These are phyloP conservation scores for Athene cunicularia DNA, from an alignment of 2,113 vertebrate species.

Conservation along the genomic window DNA sequence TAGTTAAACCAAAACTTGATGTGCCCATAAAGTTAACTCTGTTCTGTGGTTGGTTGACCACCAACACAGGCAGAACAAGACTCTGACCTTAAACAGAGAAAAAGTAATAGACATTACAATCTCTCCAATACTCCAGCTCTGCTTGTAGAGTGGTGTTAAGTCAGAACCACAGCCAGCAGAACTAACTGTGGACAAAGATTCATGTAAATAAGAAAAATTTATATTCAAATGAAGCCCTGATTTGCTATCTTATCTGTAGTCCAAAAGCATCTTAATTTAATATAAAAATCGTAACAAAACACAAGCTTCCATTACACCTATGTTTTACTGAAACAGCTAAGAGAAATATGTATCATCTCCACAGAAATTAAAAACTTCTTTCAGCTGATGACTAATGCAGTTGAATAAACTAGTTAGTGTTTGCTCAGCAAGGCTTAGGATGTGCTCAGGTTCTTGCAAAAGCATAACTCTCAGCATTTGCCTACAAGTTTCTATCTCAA, in stretches of 20 bases:
- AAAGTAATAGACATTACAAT: not conserved
- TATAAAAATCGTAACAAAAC: not conserved
- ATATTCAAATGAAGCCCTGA: not conserved
- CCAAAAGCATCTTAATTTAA: not conserved
- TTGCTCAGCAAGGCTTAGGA: not conserved
- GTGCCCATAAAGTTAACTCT: not conserved
- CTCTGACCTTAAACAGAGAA: not conserved
- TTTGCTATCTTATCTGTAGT: not conserved
- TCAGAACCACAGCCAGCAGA: not conserved
- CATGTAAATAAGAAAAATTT: not conserved
- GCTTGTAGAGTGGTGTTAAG: not conserved
- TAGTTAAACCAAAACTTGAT: not conserved
- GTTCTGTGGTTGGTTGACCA: not conserved
- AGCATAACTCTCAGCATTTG: not conserved
- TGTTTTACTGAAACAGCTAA: not conserved
- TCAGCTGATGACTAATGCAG: not conserved
- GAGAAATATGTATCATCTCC: not conserved
- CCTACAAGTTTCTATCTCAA: constrained; percentile 21
- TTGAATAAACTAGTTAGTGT: not conserved
- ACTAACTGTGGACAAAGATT: not conserved
- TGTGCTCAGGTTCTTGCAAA: not conserved
- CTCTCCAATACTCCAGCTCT: not conserved
- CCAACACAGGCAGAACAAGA: not conserved
- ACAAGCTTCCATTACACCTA: not conserved
- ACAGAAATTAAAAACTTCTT: not conserved